Percentiles rank a stretch among this genome's conserved stretches.
Evolutionary conservation across 2,113 vertebrate genomes (phyloP).

Genomic region (Strigops habroptila): DNA sequence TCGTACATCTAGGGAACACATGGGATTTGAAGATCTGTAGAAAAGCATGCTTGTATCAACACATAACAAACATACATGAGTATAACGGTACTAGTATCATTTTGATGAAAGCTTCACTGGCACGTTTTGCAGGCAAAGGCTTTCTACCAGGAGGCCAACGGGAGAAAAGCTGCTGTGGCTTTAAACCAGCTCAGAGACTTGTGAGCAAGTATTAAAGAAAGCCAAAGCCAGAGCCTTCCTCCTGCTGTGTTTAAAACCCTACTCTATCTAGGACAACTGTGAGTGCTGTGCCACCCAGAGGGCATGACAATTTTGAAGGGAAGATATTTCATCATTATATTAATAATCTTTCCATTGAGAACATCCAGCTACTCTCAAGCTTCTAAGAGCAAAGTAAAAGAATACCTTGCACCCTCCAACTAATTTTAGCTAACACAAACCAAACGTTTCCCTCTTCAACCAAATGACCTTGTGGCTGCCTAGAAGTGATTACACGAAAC

Average conservation of each 20-base stretch:
- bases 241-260: not conserved
- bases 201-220: not conserved
- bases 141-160: not conserved
- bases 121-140: not conserved
- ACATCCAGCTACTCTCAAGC: not conserved
- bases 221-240: not conserved
- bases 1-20: not conserved
- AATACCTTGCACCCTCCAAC: not conserved
- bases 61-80: not conserved
- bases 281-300: not conserved
- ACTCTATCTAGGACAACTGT: not conserved
- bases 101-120: not conserved
- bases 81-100: not conserved
- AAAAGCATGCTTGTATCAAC: not conserved
- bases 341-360: conserved; percentile 19
- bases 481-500: not conserved
- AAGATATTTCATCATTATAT: not conserved
- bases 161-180: not conserved
- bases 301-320: not conserved
- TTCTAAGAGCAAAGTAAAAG: conserved; percentile 1
- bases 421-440: conserved; percentile 54
- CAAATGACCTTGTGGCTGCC: conserved; percentile 21
- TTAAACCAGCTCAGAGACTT: not conserved
- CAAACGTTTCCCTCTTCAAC: conserved; percentile 15
- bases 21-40: not conserved